Evolutionary conservation across 2,113 vertebrate genomes (phyloP).

Genomic region (Limanda limanda): DNA sequence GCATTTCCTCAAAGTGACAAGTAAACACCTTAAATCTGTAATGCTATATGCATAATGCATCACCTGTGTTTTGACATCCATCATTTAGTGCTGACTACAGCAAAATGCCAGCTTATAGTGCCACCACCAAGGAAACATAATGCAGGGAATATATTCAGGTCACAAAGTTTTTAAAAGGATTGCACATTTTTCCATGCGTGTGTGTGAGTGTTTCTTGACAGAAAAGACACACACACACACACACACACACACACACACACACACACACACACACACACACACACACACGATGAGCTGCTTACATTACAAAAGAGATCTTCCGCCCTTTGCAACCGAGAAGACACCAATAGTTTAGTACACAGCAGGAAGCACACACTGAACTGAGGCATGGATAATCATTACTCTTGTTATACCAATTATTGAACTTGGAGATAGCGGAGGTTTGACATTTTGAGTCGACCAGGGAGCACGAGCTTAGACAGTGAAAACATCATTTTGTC

Average conservation of each 20-base stretch:
- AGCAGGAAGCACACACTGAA: constrained; percentile 68
- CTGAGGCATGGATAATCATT: constrained; percentile 68
- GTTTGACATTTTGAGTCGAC: constrained; percentile 70
- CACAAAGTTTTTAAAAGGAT: constrained; percentile 90
- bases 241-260: constrained; percentile 8
- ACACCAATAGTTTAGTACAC: constrained; percentile 67
- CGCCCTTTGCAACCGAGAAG: constrained; percentile 59
- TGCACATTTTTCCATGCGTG: constrained; percentile 57
- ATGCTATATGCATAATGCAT: constrained; percentile 99
- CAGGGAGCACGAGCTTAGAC: constrained; percentile 58
- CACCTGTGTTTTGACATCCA: constrained; percentile 98
- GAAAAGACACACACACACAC: constrained; percentile 18
- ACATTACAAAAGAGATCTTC: constrained; percentile 74
- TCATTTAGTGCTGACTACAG: constrained; percentile 96
- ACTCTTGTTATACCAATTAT: constrained; percentile 77
- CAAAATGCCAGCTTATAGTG: constrained; percentile 82
- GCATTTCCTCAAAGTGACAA: constrained; percentile 98
- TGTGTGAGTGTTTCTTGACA: constrained; percentile 51
- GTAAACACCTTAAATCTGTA: constrained; percentile 99
- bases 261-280: neutral
- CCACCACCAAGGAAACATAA: constrained; percentile 84
- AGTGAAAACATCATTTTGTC: constrained; percentile 68
- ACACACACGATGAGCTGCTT: constrained; percentile 73
- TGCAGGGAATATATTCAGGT: constrained; percentile 91
- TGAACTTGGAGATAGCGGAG: constrained; percentile 65